A percentile compares a stretch with the other conserved stretches of the same genome.
Evolutionary conservation across 2,888 invertebrate species (phyloP).

Genomic region (Micoletzkya japonica): DNA sequence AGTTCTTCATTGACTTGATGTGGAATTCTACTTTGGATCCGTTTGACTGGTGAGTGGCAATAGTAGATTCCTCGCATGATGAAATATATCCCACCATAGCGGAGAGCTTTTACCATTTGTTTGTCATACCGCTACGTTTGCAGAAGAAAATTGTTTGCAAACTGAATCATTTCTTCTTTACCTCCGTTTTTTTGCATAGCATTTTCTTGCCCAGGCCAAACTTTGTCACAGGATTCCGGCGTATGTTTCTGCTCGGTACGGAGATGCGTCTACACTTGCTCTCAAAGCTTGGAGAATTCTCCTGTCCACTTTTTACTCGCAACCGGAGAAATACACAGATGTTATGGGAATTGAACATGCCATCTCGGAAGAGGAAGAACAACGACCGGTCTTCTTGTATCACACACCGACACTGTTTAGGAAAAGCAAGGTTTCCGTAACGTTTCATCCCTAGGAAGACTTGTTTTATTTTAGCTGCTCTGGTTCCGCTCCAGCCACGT

Average conservation of each 20-base stretch:
- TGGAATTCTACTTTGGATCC: slow-evolving; percentile 34
- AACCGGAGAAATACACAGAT: not conserved
- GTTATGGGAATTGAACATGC: not conserved
- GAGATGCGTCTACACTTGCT: not conserved
- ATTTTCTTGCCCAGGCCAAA: no score
- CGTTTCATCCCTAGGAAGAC: no score
- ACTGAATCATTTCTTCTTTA: no score
- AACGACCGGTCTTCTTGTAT: not conserved
- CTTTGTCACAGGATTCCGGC: not conserved
- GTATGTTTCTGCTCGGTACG: not conserved
- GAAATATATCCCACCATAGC: not conserved
- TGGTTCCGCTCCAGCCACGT: slow-evolving; percentile 29
- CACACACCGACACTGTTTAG: not conserved
- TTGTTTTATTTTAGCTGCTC: no score
- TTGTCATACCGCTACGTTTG: no score
- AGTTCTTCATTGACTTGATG: slow-evolving; percentile 79
- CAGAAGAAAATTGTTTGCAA: no score
- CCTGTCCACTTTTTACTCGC: slow-evolving; percentile 21
- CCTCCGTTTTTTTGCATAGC: no score
- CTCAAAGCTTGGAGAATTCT: slow-evolving; percentile 34
- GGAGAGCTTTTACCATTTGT: no score
- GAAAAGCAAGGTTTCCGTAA: slow-evolving; percentile 7
- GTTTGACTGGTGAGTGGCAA: not conserved
- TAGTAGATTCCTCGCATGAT: not conserved
- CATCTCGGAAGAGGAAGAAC: not conserved